Conservation (phyloP, 1,140 invertebrate genomes). For the Diabrotica undecimpunctata region DNA sequence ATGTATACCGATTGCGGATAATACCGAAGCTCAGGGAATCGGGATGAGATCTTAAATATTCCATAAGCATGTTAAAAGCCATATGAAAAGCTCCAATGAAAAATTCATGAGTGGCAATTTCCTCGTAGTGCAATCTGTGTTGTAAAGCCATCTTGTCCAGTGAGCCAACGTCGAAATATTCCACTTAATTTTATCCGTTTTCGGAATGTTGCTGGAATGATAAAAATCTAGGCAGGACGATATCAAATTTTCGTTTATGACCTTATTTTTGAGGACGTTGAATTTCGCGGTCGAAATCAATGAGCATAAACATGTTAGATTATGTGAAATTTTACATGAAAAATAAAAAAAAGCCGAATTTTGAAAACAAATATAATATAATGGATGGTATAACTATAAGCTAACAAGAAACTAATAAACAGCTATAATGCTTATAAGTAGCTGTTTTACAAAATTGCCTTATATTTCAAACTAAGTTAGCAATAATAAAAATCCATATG, state of each 20-base stretch:
- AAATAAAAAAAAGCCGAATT: no score
- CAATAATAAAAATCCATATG: no score
- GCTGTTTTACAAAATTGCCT: no score
- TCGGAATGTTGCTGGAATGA: constrained; percentile 9
- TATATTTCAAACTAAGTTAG: no score
- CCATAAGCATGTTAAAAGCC: constrained; percentile 18
- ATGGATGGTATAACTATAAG: no score
- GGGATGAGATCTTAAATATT: constrained; percentile 10
- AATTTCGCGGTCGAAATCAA: neutral
- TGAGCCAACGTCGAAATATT: constrained; percentile 11
- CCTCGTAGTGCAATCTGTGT: constrained; percentile 5
- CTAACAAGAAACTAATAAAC: no score
- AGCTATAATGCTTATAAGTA: no score
- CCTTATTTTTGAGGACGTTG: neutral
- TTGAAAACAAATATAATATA: no score
- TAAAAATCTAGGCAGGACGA: neutral
- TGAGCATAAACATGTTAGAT: neutral
- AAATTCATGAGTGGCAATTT: constrained; percentile 22
- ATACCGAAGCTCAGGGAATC: constrained; percentile 5
- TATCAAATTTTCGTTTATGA: constrained; percentile 3
- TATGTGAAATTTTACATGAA: no score
- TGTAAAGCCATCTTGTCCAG: constrained; percentile 4
- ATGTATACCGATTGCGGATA: constrained; percentile 10
- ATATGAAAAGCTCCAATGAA: constrained; percentile 20
- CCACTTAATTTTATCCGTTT: constrained; percentile 13